Base-by-base conservation (phyloP, 2,888 invertebrate species). In the Camptogramma bilineatum region DNA sequence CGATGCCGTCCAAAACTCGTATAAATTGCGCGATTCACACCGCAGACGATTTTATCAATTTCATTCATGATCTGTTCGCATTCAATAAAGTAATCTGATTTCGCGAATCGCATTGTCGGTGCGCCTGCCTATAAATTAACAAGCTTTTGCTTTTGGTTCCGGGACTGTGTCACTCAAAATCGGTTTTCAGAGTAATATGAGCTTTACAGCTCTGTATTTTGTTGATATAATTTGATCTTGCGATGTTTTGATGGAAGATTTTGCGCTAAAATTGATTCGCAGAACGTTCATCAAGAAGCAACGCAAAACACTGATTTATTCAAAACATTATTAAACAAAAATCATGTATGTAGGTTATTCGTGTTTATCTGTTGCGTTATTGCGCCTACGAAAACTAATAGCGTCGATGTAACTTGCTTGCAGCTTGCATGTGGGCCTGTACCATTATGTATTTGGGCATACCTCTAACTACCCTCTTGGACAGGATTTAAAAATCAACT, bases 11-110 rank as follows among this genome's bases (percentile, higher is more conserved):
- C 73, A 73, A 79, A 80, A 77, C 76, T 78, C 75, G 76, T 63
- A 70, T 65, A 72, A 68, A 82, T 85, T 78, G 80, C 76, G 70
- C 80, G 79, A 77, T 82, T 81, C 81, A 73, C 81, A 80, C 83
- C 84, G 79, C 84, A 86, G 84, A 85, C 86, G 84, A 87, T 88
- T 87, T 87, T 87, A 88, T 87, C 85, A 88, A 86, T 88, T 88
- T 84, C 87, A 84, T 85, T 86, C 85, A 84, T 85, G 86, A 87
- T 86, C 86, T 83, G 83, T 76, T 81, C 80, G 78, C 75, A 81
- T 82, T 82, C 83, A 87, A 84, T 87, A 87, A 85, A 84, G 85
- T 90, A 88, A 89, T 87, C 87, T 82, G 87, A 88, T 88, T 88
- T 82, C 82, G 82, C 82, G 66, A 81, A 82, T 84, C 84, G 82